Percentiles rank a stretch among this genome's conserved stretches.
Evolutionary conservation across 2,113 vertebrate species (phyloP).

Genomic region (Aleadryas rufinucha): DNA sequence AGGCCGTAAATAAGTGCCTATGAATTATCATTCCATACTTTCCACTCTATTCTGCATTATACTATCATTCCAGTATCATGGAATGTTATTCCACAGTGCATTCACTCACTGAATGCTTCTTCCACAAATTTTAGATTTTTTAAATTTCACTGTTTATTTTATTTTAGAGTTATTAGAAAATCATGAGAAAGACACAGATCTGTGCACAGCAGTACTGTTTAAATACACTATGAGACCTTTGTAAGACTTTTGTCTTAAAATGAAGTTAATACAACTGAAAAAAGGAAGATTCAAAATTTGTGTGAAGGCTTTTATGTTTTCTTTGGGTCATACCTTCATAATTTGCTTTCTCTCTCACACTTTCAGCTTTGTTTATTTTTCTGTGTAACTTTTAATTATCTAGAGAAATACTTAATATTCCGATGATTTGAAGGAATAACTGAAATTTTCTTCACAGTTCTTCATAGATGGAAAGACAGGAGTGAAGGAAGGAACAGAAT

Average conservation of each 20-base stretch:
- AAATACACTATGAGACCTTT: not conserved
- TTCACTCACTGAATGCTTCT: not conserved
- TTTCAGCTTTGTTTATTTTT: not conserved
- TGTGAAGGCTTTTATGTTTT: not conserved
- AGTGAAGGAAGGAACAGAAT: not conserved
- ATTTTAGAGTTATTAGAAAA: not conserved
- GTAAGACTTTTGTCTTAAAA: not conserved
- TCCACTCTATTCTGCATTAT: not conserved
- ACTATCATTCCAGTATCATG: not conserved
- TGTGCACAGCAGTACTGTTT: not conserved
- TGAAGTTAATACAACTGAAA: not conserved
- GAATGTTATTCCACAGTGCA: not conserved
- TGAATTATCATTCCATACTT: not conserved
- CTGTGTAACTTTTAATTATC: not conserved
- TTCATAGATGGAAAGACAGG: not conserved
- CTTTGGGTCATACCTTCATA: fast-evolving
- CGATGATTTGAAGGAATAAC: not conserved
- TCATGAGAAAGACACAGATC: not conserved
- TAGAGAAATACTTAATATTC: not conserved
- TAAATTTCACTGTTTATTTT: not conserved
- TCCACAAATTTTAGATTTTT: not conserved
- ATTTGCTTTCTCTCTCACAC: not conserved
- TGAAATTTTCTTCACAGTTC: not conserved
- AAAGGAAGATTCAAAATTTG: not conserved
- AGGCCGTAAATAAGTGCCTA: fast-evolving